These are phyloP conservation scores for Pseudorhombus dupliciocellatus DNA, from an alignment of 2,113 vertebrate species.

Conservation along the genomic window DNA sequence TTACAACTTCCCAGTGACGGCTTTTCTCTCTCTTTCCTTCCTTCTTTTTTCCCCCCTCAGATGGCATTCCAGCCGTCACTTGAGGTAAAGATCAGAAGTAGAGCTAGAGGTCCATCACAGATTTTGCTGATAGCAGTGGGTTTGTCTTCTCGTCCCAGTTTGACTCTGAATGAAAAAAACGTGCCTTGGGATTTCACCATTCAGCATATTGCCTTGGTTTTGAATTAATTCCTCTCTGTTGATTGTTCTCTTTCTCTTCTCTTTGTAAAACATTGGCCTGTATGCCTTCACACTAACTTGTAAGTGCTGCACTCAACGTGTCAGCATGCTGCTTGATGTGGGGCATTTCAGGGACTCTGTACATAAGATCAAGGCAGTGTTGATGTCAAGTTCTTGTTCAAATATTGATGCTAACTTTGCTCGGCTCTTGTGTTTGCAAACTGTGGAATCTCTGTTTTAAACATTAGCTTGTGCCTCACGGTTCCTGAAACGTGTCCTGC, in stretches of 20 bases:
- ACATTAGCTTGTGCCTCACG: slow-evolving; percentile 39
- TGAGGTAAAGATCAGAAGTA: slow-evolving; percentile 85
- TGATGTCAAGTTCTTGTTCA: slow-evolving; percentile 61
- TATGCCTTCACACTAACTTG: slow-evolving; percentile 28
- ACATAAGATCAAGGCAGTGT: slow-evolving; percentile 50
- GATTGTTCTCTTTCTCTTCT: slow-evolving; percentile 9
- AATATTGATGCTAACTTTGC: slow-evolving; percentile 67
- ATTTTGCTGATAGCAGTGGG: slow-evolving; percentile 61
- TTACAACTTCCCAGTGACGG: slow-evolving; percentile 90
- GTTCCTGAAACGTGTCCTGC: slow-evolving; percentile 34
- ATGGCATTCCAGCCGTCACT: slow-evolving; percentile 82
- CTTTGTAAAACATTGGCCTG: slow-evolving; percentile 21
- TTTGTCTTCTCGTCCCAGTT: slow-evolving; percentile 42
- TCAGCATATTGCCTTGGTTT: slow-evolving; percentile 30
- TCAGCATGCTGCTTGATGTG: slow-evolving; percentile 44
- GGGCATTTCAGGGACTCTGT: slow-evolving; percentile 38
- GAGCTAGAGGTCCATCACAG: slow-evolving; percentile 77
- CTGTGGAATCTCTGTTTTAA: slow-evolving; percentile 45
- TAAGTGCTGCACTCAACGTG: slow-evolving; percentile 24
- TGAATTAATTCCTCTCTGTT: slow-evolving; percentile 12
- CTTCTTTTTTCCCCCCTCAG: slow-evolving; percentile 14
- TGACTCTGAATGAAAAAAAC: slow-evolving; percentile 49
- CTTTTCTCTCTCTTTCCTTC: slow-evolving; percentile 78
- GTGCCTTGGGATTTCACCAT: slow-evolving; percentile 38
- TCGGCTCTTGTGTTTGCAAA: slow-evolving; percentile 47